Evolutionary conservation across 2,797 vertebrate genomes (phyloP).

Genomic region (Macropus fuliginosus): DNA sequence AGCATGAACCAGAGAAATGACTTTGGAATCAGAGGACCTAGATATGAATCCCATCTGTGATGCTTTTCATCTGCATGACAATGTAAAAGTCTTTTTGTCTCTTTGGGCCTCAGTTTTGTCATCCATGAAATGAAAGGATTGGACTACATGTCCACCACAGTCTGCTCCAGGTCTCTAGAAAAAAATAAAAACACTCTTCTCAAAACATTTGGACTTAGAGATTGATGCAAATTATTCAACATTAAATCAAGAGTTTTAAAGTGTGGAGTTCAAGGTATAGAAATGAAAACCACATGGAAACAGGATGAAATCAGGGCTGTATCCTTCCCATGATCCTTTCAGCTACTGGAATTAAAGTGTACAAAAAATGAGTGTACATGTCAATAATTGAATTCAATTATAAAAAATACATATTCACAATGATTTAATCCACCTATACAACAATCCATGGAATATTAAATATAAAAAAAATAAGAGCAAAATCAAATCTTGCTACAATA

Average conservation of each 20-base stretch:
- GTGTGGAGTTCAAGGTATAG: not conserved
- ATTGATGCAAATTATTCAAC: not conserved
- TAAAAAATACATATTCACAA: not conserved
- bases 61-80: not conserved
- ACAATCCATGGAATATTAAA: not conserved
- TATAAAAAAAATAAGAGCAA: not conserved
- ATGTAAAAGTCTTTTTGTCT: not conserved
- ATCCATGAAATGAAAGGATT: not conserved
- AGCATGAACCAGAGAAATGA: not conserved
- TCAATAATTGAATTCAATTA: not conserved
- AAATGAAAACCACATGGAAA: not conserved
- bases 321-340: not conserved
- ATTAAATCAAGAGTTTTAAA: not conserved
- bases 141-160: too few species aligned
- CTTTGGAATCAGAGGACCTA: not conserved
- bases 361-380: not conserved
- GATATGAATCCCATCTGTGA: not conserved
- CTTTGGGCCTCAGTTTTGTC: not conserved
- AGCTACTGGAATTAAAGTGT: not conserved
- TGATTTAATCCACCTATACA: not conserved
- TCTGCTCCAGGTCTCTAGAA: not conserved
- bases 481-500: not conserved
- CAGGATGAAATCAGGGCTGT: not conserved
- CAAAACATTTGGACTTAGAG: not conserved
- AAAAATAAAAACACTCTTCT: not conserved